Percentiles rank a stretch among this genome's conserved stretches.
phyloP scores from a whole-genome alignment of 2,888 invertebrate species.

The Sphecodes monilicornis region DNA sequence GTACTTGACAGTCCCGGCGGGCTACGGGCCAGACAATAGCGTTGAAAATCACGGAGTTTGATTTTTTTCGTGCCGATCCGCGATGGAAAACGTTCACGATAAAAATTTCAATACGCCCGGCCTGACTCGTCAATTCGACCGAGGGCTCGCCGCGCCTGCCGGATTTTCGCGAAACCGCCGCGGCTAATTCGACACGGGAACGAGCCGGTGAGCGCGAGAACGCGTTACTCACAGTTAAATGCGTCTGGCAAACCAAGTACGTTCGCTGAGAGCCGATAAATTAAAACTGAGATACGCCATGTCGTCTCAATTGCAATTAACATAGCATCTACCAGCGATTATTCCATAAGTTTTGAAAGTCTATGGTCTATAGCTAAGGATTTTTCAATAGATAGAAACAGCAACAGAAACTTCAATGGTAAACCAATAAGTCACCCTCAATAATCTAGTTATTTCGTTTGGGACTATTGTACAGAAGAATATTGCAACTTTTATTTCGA shows the following conservation, averaged over 20 bases:
- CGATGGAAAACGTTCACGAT: slow-evolving; percentile 21
- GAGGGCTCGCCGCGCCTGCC: neutral
- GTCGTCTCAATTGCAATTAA: no score
- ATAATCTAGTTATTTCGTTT: no score
- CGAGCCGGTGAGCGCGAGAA: neutral
- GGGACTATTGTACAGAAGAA: no score
- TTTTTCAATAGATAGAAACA: no score
- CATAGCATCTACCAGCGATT: no score
- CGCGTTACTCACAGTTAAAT: slow-evolving; percentile 58
- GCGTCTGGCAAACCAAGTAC: slow-evolving; percentile 53
- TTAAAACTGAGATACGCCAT: slow-evolving; percentile 38
- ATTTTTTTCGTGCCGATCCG: neutral
- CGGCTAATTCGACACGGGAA: slow-evolving; percentile 52
- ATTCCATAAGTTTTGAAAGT: no score
- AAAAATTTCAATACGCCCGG: slow-evolving; percentile 53
- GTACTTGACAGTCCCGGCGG: slow-evolving; percentile 32
- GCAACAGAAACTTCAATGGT: no score
- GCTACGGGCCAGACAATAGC: slow-evolving; percentile 45
- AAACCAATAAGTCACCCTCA: no score
- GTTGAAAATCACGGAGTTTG: slow-evolving; percentile 45
- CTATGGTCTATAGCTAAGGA: no score
- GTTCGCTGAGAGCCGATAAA: slow-evolving; percentile 48
- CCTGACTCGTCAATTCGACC: neutral
- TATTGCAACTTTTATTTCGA: no score
- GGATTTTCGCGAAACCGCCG: slow-evolving; percentile 43